Conservation (phyloP, 2,888 invertebrate species). For the Agrypnus murinus region DNA sequence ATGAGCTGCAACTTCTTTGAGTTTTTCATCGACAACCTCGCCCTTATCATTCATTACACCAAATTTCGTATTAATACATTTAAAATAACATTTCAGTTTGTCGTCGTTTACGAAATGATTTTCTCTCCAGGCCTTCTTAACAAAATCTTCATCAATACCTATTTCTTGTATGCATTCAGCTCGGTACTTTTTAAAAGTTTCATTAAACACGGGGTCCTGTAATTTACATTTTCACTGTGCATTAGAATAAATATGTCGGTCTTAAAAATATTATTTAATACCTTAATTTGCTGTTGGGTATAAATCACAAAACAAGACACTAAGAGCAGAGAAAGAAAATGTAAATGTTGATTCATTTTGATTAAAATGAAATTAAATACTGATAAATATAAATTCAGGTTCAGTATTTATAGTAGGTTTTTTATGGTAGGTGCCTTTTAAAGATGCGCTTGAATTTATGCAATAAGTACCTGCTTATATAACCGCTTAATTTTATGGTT, state of each 20-base stretch:
- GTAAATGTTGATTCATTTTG: too few species aligned
- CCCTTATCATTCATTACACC: conserved; percentile 4
- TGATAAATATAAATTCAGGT: too few species aligned
- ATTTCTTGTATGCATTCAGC: not conserved
- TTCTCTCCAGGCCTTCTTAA: not conserved
- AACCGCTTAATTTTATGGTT: too few species aligned
- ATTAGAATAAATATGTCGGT: too few species aligned
- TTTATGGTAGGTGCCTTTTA: too few species aligned
- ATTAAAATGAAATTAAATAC: too few species aligned
- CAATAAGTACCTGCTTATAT: too few species aligned
- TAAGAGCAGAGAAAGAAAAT: not conserved
- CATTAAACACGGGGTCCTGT: conserved; percentile 13
- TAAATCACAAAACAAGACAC: not conserved
- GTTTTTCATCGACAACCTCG: conserved; percentile 1
- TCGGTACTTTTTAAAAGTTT: not conserved
- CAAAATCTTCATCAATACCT: not conserved
- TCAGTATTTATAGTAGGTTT: too few species aligned
- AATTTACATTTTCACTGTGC: not conserved
- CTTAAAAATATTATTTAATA: too few species aligned
- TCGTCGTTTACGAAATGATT: not conserved
- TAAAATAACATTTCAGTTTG: not conserved
- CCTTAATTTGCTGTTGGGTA: too few species aligned
- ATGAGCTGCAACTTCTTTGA: not conserved
- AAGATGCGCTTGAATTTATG: too few species aligned
- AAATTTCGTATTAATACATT: not conserved